Evolutionary conservation across 2,113 vertebrate genomes (phyloP).

Genomic region (Chaenogobius annularis): DNA sequence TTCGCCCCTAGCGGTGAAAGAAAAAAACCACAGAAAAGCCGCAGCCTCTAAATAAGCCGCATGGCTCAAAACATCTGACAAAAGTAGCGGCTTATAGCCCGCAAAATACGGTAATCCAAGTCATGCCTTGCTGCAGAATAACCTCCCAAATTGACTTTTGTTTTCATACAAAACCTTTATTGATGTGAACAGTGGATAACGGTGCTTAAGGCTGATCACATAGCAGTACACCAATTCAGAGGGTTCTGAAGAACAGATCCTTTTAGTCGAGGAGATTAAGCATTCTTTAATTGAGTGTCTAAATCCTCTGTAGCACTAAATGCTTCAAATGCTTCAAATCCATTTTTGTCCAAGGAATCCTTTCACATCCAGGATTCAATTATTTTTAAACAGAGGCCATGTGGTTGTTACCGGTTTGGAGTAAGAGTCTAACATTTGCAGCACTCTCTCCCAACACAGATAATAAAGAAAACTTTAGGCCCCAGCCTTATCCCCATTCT

Average conservation of each 20-base stretch:
- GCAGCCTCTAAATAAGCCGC: no score
- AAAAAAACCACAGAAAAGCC: no score
- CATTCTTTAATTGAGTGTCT: slow-evolving; percentile 22
- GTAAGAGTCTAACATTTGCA: no score
- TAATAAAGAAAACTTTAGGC: no score
- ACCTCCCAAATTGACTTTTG: background rate
- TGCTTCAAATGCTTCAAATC: slow-evolving; percentile 17
- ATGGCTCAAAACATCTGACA: no score
- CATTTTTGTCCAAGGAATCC: slow-evolving; percentile 15
- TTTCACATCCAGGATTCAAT: background rate
- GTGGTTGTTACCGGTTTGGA: background rate
- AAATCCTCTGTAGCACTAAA: slow-evolving; percentile 21
- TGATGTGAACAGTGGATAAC: background rate
- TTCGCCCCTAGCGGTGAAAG: no score
- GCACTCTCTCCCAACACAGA: no score
- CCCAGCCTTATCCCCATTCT: no score
- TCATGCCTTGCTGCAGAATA: background rate
- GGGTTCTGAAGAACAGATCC: slow-evolving; percentile 44
- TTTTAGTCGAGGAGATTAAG: slow-evolving; percentile 43
- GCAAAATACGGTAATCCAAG: no score
- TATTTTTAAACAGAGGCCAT: slow-evolving; percentile 7
- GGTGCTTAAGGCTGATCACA: slow-evolving; percentile 11
- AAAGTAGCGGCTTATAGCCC: no score
- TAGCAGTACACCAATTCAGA: slow-evolving; percentile 14
- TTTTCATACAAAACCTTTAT: background rate